Conservation (phyloP, 2,888 invertebrate species). For the Parelbella ahira region DNA sequence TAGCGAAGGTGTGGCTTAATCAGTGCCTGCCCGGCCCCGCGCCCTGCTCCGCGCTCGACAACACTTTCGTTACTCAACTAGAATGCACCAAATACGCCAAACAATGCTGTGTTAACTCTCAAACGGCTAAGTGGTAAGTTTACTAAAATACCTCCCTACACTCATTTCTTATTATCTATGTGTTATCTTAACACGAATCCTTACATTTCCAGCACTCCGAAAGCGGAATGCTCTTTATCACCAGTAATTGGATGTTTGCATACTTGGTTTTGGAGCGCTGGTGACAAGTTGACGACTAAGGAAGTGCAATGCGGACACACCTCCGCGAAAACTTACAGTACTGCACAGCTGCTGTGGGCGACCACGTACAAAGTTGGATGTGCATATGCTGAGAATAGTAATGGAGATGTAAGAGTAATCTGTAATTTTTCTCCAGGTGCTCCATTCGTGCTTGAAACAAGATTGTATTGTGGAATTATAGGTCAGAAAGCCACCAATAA, state of each 20-base stretch:
- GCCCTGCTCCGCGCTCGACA: conserved; percentile 58
- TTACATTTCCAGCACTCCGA: conserved; percentile 57
- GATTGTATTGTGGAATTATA: conserved; percentile 60
- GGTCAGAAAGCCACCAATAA: conserved; percentile 38
- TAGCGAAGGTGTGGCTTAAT: conserved; percentile 58
- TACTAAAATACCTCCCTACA: too few species aligned
- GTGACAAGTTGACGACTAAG: conserved; percentile 40
- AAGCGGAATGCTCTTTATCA: conserved; percentile 55
- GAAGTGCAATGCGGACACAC: conserved; percentile 61
- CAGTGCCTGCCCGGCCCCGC: conserved; percentile 68
- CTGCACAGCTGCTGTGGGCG: conserved; percentile 65
- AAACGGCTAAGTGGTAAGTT: conserved; percentile 46
- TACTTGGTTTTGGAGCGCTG: conserved; percentile 61
- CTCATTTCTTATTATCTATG: too few species aligned
- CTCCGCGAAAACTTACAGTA: conserved; percentile 46
- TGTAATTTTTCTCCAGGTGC: conserved; percentile 70
- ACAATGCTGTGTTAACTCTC: conserved; percentile 47
- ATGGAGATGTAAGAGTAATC: conserved; percentile 57
- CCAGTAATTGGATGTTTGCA: conserved; percentile 63
- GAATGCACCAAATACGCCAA: conserved; percentile 64
- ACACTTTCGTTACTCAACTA: conserved; percentile 54
- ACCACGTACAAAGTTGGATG: conserved; percentile 65
- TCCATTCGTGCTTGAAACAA: conserved; percentile 49
- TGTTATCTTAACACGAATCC: too few species aligned
- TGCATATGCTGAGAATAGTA: conserved; percentile 47